A percentile compares a stretch with the other conserved stretches of the same genome.
phyloP scores from a whole-genome alignment of 2,113 vertebrate species.

The Bos indicus region DNA sequence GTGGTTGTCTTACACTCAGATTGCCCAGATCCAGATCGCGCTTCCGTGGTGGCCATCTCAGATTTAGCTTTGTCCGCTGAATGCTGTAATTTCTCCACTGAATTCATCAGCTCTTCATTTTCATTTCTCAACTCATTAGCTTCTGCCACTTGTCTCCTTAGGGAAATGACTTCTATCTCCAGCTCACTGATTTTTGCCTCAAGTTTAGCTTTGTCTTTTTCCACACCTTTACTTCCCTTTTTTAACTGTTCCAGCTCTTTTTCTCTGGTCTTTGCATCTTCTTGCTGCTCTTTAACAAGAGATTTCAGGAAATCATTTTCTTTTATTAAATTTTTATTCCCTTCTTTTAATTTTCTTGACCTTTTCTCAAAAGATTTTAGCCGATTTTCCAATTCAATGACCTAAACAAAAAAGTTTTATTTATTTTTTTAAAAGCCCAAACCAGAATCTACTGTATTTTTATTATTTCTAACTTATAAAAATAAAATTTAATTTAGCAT shows the following conservation, averaged over 20 bases:
- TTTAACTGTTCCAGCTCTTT: constrained; percentile 75
- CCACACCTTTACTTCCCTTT: constrained; percentile 74
- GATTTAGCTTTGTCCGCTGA: constrained; percentile 80
- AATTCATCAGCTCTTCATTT: constrained; percentile 79
- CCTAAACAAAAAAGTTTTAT: constrained; percentile 76
- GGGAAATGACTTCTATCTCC: constrained; percentile 78
- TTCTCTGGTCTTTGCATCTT: constrained; percentile 75
- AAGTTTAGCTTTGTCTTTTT: constrained; percentile 76
- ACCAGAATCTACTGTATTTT: background rate
- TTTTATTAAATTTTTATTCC: constrained; percentile 82
- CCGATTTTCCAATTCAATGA: constrained; percentile 84
- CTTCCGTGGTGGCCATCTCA: constrained; percentile 58
- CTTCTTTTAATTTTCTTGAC: constrained; percentile 81
- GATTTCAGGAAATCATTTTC: constrained; percentile 81
- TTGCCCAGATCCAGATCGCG: constrained; percentile 66
- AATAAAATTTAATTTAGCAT: constrained; percentile 64
- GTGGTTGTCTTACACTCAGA: constrained; percentile 77
- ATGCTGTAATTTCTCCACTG: constrained; percentile 80
- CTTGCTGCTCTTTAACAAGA: constrained; percentile 78
- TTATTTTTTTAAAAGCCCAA: constrained; percentile 44
- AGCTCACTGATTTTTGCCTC: constrained; percentile 77
- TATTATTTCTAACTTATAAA: constrained; percentile 53
- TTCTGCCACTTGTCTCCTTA: constrained; percentile 80
- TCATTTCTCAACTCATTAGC: constrained; percentile 72
- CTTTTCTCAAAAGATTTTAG: constrained; percentile 83